phyloP scores from a whole-genome alignment of 1,140 invertebrate species.

The Aphis gossypii region DNA sequence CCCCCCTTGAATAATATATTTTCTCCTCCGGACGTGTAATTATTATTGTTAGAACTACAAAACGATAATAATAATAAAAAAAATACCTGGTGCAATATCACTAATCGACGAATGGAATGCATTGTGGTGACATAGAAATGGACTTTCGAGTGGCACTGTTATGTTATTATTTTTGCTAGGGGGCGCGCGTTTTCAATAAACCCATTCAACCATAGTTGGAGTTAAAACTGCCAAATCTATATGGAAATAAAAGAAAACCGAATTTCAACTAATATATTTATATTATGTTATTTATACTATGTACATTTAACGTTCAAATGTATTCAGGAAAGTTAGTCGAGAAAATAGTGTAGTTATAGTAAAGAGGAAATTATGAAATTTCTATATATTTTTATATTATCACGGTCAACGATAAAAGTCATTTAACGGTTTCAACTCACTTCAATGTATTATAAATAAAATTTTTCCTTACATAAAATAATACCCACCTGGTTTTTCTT shows the following conservation, averaged over 20 bases:
- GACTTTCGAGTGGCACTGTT: constrained; percentile 55
- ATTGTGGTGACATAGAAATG: constrained; percentile 56
- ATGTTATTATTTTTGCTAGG: constrained; percentile 39
- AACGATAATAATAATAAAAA: constrained; percentile 39
- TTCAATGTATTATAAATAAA: background rate
- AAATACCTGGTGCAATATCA: constrained; percentile 54
- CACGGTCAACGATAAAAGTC: background rate
- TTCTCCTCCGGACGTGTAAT: constrained; percentile 54
- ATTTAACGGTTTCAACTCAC: background rate
- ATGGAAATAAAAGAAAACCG: background rate
- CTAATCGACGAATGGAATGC: constrained; percentile 42
- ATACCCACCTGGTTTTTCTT: background rate
- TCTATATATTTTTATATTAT: background rate
- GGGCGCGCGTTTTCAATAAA: constrained; percentile 47
- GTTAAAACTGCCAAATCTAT: constrained; percentile 25
- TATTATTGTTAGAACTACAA: constrained; percentile 53
- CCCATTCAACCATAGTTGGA: constrained; percentile 41
- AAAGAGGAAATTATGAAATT: background rate
- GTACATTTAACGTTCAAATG: background rate
- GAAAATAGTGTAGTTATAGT: background rate
- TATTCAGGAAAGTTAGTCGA: background rate
- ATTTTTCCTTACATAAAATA: background rate
- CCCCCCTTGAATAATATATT: constrained; percentile 52
- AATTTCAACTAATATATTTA: background rate
- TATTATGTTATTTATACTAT: background rate